Evolutionary conservation across 2,888 invertebrate species (phyloP), one percentile per base, ranked within the genome.

Genomic region (Theristus sp.): DNA sequence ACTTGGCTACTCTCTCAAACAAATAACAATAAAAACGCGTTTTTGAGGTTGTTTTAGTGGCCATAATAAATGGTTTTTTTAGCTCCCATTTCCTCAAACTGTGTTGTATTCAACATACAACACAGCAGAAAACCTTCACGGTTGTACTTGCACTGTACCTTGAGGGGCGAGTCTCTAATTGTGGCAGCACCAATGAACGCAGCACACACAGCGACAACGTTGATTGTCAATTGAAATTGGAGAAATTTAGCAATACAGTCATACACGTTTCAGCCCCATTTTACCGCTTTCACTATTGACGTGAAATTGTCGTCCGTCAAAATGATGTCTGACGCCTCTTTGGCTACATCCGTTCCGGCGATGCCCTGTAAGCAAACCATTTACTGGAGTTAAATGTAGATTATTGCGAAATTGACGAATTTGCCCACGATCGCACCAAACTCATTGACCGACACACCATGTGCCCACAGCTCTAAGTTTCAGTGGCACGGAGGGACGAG

Each of bases 231-330:
- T 67, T 78, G 78, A 68, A 79, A 79, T 71, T 79, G 79, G 38
- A 79, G 69, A 70, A 80, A 79, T 67, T 79, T 80, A 61, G 78
- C 75, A 63, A 80, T 80, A 65, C 76, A 77, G 71, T 79, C 79
- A 67, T 79, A 79, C 26, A 79, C 78, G 66, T 79, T 79, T 26
- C 79, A 66, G 6, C 79, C 79, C 79, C 79, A 79, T 78, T 79
- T 79, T 20, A 79, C 78, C 54, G 79, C 79, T 66, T 78, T 79
- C 31, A 79, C 79, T 54, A 79, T 80, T 63, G 76, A 76, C 25
- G 77, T 76, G 67, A 79, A 79, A 70, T 79, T 79, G 65, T 79
- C 79, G 67, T 79, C 79, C 1, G 79, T 79, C 55, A 79, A 70
- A 62, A 79, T 79, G 66, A 79, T 79, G 65, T 79, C 79, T 0